These are phyloP conservation scores for Notocelia uddmanniana DNA, from an alignment of 2,888 invertebrate genomes.

Conservation along the genomic window DNA sequence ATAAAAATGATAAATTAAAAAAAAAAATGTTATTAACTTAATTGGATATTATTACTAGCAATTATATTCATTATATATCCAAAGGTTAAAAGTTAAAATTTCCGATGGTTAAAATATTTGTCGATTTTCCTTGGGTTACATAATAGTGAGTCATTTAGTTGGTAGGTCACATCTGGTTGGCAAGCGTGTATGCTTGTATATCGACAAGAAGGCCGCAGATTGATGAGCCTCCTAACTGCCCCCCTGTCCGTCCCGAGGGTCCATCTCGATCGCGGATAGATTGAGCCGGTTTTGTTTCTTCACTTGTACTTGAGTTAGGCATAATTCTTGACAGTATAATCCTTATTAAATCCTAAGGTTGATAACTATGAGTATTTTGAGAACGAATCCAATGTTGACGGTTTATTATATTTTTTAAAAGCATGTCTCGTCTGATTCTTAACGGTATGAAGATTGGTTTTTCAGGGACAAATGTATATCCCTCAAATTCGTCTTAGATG, in stretches of 20 bases:
- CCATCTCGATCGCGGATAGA: conserved; percentile 58
- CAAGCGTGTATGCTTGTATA: conserved; percentile 72
- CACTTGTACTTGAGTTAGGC: conserved; percentile 9
- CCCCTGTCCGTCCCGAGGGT: conserved; percentile 53
- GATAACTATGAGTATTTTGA: neutral
- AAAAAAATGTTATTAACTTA: too few species aligned
- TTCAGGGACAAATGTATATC: neutral
- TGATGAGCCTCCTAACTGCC: conserved; percentile 67
- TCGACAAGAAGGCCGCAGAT: conserved; percentile 76
- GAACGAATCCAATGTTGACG: too few species aligned
- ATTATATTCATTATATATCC: too few species aligned
- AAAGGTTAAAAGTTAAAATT: too few species aligned
- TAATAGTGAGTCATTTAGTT: conserved; percentile 45
- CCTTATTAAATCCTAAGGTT: neutral
- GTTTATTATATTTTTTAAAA: neutral
- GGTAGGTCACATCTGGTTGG: conserved; percentile 74
- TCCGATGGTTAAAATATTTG: neutral
- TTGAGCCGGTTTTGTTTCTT: conserved; percentile 69
- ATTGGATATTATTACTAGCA: too few species aligned
- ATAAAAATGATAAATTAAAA: too few species aligned
- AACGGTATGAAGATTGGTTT: too few species aligned
- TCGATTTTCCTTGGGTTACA: neutral
- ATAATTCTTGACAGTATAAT: conserved; percentile 5
- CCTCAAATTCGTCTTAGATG: neutral
- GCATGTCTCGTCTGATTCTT: neutral